Evolutionary conservation across 2,113 vertebrate genomes (phyloP).

Genomic region (Piaya cayana): DNA sequence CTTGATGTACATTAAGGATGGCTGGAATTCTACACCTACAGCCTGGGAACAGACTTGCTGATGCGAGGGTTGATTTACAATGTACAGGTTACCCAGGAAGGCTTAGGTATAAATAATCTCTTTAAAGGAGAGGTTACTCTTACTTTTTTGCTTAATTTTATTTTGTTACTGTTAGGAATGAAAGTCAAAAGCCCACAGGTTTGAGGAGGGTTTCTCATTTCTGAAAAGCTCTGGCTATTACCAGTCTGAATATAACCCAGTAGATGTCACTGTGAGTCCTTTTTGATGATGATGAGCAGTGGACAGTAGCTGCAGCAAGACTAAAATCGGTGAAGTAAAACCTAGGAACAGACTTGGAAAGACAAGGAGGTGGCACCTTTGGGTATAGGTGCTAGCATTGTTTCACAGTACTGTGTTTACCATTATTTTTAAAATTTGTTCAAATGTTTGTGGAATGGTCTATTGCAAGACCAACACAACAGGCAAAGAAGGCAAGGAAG

Average conservation of each 20-base stretch:
- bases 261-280: conserved; percentile 73
- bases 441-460: not conserved
- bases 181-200: not conserved
- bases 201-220: not conserved
- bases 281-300: conserved; percentile 3
- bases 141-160: not conserved
- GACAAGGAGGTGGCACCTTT: not conserved
- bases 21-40: not conserved
- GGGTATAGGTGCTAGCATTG: not conserved
- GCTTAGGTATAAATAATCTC: not conserved
- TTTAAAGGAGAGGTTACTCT: not conserved
- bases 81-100: not conserved
- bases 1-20: not conserved
- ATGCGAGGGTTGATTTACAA: not conserved
- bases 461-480: not conserved
- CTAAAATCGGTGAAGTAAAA: not conserved
- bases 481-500: not conserved
- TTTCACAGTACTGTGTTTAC: not conserved
- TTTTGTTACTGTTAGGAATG: not conserved
- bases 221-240: not conserved
- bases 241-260: conserved; percentile 55
- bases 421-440: not conserved
- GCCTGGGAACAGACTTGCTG: not conserved
- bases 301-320: conserved; percentile 14
- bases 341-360: not conserved